Conservation (phyloP, 2,113 vertebrate genomes). For the Neolamprologus devosi region DNA sequence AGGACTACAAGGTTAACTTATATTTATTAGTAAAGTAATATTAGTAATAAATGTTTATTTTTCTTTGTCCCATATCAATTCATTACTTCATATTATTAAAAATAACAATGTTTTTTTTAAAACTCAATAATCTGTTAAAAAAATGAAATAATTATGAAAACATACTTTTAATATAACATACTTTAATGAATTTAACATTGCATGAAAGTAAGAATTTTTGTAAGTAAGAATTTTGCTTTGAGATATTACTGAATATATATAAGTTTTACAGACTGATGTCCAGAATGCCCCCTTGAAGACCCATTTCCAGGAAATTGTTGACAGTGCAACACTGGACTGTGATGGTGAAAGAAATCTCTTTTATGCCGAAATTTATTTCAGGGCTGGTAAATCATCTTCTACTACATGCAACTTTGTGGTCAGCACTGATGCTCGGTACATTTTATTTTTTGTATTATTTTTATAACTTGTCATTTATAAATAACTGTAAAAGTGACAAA, state of each 20-base stretch:
- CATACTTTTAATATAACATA: too few species aligned
- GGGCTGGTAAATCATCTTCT: background rate
- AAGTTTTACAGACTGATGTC: background rate
- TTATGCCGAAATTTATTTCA: rapidly evolving
- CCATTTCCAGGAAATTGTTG: background rate
- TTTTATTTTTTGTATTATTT: background rate
- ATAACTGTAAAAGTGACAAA: background rate
- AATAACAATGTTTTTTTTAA: background rate
- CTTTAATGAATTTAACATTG: background rate
- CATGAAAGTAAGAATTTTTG: background rate
- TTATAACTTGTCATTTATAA: background rate
- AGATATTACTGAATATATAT: background rate
- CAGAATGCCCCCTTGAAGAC: rapidly evolving
- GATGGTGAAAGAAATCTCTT: background rate
- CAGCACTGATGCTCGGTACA: background rate
- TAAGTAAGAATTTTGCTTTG: background rate
- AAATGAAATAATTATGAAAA: background rate
- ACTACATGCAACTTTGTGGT: background rate
- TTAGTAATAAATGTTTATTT: background rate
- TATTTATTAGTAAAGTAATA: background rate
- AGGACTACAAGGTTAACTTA: background rate
- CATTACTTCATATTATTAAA: background rate
- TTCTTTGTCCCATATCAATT: background rate
- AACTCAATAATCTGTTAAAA: background rate
- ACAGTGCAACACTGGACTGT: background rate